These are phyloP conservation scores for Trypoxylus dichotomus DNA, from an alignment of 1,140 invertebrate species.

Conservation along the genomic window DNA sequence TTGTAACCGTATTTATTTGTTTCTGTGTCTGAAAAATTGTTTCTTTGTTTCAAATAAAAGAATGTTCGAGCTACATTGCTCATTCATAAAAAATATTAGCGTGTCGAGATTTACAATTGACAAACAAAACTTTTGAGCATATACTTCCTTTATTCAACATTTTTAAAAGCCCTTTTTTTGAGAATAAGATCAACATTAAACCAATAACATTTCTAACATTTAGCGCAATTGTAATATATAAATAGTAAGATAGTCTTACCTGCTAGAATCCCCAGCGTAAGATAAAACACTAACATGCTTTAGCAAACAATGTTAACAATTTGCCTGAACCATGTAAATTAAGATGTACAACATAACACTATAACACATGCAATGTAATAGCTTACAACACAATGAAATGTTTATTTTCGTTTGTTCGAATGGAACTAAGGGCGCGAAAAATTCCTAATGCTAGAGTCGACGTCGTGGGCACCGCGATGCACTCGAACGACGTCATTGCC, in stretches of 20 bases:
- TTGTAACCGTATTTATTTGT: no score
- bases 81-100: no score
- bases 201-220: background rate
- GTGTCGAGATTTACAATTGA: background rate
- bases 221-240: background rate
- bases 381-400: background rate
- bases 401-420: background rate
- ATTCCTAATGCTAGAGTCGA: background rate
- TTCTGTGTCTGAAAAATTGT: no score
- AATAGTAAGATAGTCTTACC: background rate
- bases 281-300: conserved; percentile 29
- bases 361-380: background rate
- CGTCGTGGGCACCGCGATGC: conserved; percentile 4
- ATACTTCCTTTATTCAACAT: background rate
- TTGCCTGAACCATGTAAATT: conserved; percentile 27
- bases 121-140: background rate
- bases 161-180: background rate
- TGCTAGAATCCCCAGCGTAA: conserved; percentile 18
- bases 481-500: conserved; percentile 26
- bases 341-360: conserved; percentile 27
- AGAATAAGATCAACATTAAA: background rate
- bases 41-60: no score
- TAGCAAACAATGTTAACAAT: background rate
- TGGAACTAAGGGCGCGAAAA: conserved; percentile 5
- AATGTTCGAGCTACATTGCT: no score